Conservation (phyloP, 1,140 invertebrate genomes). For the Pseudomyrmex pallidus region DNA sequence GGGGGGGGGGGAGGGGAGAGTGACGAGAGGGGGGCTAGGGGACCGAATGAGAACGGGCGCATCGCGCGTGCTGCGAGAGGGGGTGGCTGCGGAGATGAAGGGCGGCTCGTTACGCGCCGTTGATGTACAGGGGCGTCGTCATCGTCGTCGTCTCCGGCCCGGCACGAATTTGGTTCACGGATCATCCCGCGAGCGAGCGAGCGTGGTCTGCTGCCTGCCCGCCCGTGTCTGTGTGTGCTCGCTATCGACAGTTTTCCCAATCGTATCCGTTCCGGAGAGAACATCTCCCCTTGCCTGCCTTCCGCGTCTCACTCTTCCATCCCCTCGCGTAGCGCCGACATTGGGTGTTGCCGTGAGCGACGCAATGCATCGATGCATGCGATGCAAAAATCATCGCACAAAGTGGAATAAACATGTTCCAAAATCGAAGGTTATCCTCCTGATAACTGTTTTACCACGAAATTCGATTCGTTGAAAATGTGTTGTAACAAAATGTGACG, state of each 20-base stretch:
- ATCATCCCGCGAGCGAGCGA: conserved; percentile 51
- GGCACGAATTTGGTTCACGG: conserved; percentile 59
- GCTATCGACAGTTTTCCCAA: conserved; percentile 62
- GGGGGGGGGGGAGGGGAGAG: neutral
- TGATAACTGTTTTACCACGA: neutral
- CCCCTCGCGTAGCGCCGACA: neutral
- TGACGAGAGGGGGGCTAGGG: too few relatives aligned
- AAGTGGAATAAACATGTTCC: neutral
- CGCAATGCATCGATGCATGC: conserved; percentile 15
- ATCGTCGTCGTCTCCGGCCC: conserved; percentile 10
- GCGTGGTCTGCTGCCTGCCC: conserved; percentile 12
- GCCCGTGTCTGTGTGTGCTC: neutral
- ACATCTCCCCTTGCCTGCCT: neutral
- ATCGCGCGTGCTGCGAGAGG: neutral
- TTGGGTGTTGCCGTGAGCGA: conserved; percentile 52
- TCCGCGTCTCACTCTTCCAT: neutral
- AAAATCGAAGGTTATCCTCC: conserved; percentile 3
- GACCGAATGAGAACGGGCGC: neutral
- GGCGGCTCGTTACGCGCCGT: conserved; percentile 37
- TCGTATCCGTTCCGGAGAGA: conserved; percentile 57
- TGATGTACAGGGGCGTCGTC: conserved; percentile 58
- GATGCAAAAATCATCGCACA: conserved; percentile 50
- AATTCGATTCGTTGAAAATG: too few relatives aligned
- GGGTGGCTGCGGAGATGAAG: neutral
- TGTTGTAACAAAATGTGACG: too few relatives aligned